Evolutionary conservation across 2,113 vertebrate genomes (phyloP).

Genomic region (Rallus limicola): DNA sequence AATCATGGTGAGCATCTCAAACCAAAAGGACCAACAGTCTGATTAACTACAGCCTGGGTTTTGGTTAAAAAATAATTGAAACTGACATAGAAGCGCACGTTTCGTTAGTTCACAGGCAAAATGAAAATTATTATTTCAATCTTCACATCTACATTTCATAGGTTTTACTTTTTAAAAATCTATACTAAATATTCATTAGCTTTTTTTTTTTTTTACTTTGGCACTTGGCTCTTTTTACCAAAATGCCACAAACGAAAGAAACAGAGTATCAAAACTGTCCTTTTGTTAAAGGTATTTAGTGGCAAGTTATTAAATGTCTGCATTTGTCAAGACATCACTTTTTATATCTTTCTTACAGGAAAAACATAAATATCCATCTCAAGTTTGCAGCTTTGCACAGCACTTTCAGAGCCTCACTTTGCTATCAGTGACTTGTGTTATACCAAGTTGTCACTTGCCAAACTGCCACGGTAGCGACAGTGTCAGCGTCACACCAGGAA

Average conservation of each 20-base stretch:
- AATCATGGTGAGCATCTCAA: background rate
- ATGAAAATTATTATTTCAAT: background rate
- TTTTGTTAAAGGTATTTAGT: constrained; percentile 19
- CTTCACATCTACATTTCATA: background rate
- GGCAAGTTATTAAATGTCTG: constrained; percentile 60
- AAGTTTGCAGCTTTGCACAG: background rate
- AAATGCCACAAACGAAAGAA: constrained; percentile 1
- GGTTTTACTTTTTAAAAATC: constrained; percentile 20
- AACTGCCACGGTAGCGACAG: background rate
- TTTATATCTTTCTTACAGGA: background rate
- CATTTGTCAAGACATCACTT: constrained; percentile 17
- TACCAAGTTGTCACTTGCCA: background rate
- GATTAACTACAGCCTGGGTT: background rate
- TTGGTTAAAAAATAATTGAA: background rate
- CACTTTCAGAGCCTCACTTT: background rate
- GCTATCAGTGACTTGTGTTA: background rate
- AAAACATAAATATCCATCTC: background rate
- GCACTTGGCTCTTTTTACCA: background rate
- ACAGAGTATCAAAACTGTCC: background rate
- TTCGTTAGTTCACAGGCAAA: background rate
- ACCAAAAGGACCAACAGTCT: background rate
- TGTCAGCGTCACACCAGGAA: background rate
- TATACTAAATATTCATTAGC: background rate
- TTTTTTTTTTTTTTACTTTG: background rate
- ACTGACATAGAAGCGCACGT: background rate